These are phyloP conservation scores for Collichthys lucidus DNA, from an alignment of 2,113 vertebrate species.

Conservation along the genomic window DNA sequence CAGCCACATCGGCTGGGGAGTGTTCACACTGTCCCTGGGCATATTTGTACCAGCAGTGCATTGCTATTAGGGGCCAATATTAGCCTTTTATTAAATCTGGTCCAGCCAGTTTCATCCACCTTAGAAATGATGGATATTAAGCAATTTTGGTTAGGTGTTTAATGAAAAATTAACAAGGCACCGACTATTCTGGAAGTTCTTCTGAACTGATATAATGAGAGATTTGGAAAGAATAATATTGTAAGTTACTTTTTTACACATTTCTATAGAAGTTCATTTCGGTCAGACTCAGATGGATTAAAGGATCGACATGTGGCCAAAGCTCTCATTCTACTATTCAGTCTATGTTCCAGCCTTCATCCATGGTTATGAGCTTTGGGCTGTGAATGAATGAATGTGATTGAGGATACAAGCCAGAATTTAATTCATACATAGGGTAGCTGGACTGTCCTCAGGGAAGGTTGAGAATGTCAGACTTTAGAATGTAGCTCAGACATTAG, in stretches of 20 bases:
- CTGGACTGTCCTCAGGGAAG: too few relatives aligned
- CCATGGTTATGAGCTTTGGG: too few relatives aligned
- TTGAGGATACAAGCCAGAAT: too few relatives aligned
- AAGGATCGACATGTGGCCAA: not conserved
- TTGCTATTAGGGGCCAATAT: slow-evolving; percentile 48
- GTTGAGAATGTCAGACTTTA: too few relatives aligned
- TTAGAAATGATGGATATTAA: slow-evolving; percentile 38
- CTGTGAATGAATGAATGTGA: too few relatives aligned
- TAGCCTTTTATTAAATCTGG: slow-evolving; percentile 58
- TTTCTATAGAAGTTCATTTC: not conserved
- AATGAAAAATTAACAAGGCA: slow-evolving; percentile 28
- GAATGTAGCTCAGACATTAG: too few relatives aligned
- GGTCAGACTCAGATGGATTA: not conserved
- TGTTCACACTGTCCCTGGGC: slow-evolving; percentile 47
- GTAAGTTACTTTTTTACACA: not conserved
- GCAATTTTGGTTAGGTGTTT: slow-evolving; percentile 10
- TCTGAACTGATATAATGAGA: slow-evolving; percentile 4
- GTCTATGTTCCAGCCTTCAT: too few relatives aligned
- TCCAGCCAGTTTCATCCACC: slow-evolving; percentile 31
- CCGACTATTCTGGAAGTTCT: not conserved
- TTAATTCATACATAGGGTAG: too few relatives aligned
- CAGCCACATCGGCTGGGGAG: slow-evolving; percentile 24
- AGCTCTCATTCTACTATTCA: too few relatives aligned
- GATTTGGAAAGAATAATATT: not conserved
- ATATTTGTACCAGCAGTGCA: slow-evolving; percentile 11